Conservation (phyloP, 1,140 invertebrate species). For the Hypothenemus hampei region DNA sequence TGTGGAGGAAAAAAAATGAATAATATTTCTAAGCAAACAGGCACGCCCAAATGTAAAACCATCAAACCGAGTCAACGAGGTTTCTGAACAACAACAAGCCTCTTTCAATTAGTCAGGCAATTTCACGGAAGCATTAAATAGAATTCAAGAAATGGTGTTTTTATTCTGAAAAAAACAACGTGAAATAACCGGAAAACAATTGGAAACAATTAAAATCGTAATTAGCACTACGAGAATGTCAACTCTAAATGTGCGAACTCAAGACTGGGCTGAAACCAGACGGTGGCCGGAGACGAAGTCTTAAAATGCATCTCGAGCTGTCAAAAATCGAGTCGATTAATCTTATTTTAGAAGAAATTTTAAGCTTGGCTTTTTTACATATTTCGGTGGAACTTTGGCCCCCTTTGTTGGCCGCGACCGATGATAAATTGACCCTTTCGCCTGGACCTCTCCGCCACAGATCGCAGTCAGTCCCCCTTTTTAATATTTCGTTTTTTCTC, state of each 20-base stretch:
- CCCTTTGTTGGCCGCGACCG: conserved; percentile 7
- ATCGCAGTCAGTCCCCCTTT: too few relatives aligned
- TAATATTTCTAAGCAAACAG: conserved; percentile 22
- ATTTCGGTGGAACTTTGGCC: conserved; percentile 29
- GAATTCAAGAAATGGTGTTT: too few relatives aligned
- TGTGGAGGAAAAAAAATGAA: conserved; percentile 23
- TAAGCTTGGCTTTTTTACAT: conserved; percentile 25
- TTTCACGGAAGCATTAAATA: too few relatives aligned
- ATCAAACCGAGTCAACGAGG: not conserved
- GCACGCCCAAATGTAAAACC: conserved; percentile 16
- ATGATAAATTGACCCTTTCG: conserved; percentile 27
- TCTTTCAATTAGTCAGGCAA: too few relatives aligned
- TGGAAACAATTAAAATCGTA: too few relatives aligned
- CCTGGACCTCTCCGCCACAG: too few relatives aligned
- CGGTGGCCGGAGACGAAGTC: conserved; percentile 26
- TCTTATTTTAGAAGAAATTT: conserved; percentile 29
- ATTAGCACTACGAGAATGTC: too few relatives aligned
- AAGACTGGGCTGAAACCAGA: conserved; percentile 12
- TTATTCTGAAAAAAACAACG: too few relatives aligned
- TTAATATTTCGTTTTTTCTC: too few relatives aligned
- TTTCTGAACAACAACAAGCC: too few relatives aligned
- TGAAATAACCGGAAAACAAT: too few relatives aligned
- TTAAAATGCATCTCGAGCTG: conserved; percentile 29
- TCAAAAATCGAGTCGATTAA: conserved; percentile 29
- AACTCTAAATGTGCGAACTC: too few relatives aligned